These are phyloP conservation scores for Eledona agricola DNA, from an alignment of 2,888 invertebrate genomes.

Conservation along the genomic window DNA sequence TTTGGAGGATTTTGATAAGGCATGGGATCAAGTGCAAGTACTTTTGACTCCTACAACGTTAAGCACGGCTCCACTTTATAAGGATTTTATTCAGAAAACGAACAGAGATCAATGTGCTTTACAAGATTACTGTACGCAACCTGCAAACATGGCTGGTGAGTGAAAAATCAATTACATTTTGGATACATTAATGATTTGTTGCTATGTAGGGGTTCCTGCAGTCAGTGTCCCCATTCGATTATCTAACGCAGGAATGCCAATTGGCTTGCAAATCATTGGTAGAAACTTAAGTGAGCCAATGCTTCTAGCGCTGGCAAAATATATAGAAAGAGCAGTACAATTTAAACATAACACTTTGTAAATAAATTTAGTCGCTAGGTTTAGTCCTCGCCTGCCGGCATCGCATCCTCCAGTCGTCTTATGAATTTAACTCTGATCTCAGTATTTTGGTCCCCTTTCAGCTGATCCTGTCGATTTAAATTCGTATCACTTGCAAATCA, in stretches of 20 bases:
- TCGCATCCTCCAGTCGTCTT: conserved; percentile 94
- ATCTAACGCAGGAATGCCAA: conserved; percentile 77
- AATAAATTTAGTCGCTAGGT: no score
- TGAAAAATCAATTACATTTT: conserved; percentile 14
- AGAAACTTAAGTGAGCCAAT: conserved; percentile 78
- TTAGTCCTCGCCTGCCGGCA: conserved; percentile 98
- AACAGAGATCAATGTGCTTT: conserved; percentile 88
- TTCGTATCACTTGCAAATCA: conserved; percentile 38
- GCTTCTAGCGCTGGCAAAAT: conserved; percentile 80
- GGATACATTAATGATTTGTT: conserved; percentile 11
- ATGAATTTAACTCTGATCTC: conserved; percentile 96
- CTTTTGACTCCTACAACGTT: conserved; percentile 93
- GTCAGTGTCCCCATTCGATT: conserved; percentile 83
- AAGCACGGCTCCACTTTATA: conserved; percentile 82
- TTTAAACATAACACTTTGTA: conserved; percentile 63
- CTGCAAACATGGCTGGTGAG: conserved; percentile 94
- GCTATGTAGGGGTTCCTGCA: conserved; percentile 78
- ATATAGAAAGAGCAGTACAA: conserved; percentile 77
- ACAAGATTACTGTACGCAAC: conserved; percentile 95
- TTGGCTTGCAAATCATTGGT: conserved; percentile 90
- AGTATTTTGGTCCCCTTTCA: conserved; percentile 93
- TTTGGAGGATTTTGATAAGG: conserved; percentile 81
- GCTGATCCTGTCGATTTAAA: conserved; percentile 94
- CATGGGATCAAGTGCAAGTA: conserved; percentile 81
- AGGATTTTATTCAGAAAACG: conserved; percentile 79